phyloP scores from a whole-genome alignment of 1,140 invertebrate species.

The Drosophila tsacasi region DNA sequence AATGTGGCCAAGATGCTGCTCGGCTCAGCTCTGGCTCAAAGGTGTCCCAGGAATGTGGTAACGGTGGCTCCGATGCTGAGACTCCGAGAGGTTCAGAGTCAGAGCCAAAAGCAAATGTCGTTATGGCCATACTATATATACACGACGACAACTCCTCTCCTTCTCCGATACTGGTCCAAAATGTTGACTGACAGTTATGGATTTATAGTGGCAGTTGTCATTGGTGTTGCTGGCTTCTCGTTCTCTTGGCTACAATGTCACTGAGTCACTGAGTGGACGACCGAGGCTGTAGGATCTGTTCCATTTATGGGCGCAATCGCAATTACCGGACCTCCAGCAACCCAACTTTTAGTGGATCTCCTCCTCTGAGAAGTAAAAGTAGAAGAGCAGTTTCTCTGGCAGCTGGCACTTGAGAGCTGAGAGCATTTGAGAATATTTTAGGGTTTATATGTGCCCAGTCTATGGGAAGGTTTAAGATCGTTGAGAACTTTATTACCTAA shows the following conservation, averaged over 20 bases:
- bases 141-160: slow-evolving; percentile 45
- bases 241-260: slow-evolving; percentile 66
- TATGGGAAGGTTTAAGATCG: not conserved
- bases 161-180: slow-evolving; percentile 71
- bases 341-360: slow-evolving; percentile 10
- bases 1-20: slow-evolving; percentile 45
- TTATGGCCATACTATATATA: slow-evolving; percentile 59
- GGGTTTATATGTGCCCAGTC: slow-evolving; percentile 49
- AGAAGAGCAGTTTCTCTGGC: not conserved
- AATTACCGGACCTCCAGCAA: slow-evolving; percentile 47
- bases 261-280: slow-evolving; percentile 48
- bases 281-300: slow-evolving; percentile 23
- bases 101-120: slow-evolving; percentile 64
- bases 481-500: not conserved
- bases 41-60: slow-evolving; percentile 75
- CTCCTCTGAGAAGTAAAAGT: slow-evolving; percentile 32
- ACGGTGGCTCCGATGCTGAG: slow-evolving; percentile 54
- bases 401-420: slow-evolving; percentile 10
- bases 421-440: slow-evolving; percentile 56
- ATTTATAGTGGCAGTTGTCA: slow-evolving; percentile 77
- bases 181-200: slow-evolving; percentile 80
- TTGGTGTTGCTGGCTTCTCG: slow-evolving; percentile 20
- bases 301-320: slow-evolving; percentile 68
- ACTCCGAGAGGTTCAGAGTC: slow-evolving; percentile 16
- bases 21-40: slow-evolving; percentile 32